A percentile compares a stretch with the other conserved stretches of the same genome.
phyloP scores from a whole-genome alignment of 2,797 vertebrate genomes.

The Notolabrus celidotus region DNA sequence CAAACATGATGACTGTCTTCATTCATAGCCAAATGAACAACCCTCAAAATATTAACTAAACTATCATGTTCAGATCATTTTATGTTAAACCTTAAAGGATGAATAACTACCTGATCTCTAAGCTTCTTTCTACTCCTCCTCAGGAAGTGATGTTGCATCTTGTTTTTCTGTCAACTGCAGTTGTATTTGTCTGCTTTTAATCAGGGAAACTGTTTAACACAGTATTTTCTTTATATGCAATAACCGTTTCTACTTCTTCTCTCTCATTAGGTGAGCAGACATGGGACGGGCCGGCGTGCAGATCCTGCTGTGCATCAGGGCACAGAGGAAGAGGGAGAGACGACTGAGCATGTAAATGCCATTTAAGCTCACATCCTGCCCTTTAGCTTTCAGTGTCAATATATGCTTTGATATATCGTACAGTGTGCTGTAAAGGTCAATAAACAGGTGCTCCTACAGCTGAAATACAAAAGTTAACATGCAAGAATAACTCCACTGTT shows the following conservation, averaged over 20 bases:
- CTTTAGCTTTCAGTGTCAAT: constrained; percentile 38
- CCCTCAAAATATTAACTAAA: no score
- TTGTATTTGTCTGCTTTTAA: constrained; percentile 39
- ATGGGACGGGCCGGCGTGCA: constrained; percentile 17
- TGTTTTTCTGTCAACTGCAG: constrained; percentile 40
- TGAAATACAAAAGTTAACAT: neutral
- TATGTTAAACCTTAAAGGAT: no score
- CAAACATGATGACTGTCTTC: no score
- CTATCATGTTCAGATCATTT: no score
- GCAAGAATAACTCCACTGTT: neutral
- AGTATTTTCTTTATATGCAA: neutral
- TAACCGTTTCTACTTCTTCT: constrained; percentile 14
- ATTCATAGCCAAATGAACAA: no score
- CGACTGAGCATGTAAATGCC: constrained; percentile 78
- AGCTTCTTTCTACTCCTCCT: constrained; percentile 38
- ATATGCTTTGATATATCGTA: constrained; percentile 48
- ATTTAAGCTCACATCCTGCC: constrained; percentile 65
- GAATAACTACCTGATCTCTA: no score
- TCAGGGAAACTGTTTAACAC: neutral
- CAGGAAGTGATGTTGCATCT: constrained; percentile 63
- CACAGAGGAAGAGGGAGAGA: constrained; percentile 44
- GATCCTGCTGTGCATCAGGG: constrained; percentile 31
- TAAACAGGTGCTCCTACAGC: constrained; percentile 7
- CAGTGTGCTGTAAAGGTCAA: constrained; percentile 37
- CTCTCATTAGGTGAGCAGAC: constrained; percentile 65